A percentile compares a stretch with the other conserved stretches of the same genome.
phyloP scores from a whole-genome alignment of 2,888 invertebrate species.

The Drosophila antonietae region DNA sequence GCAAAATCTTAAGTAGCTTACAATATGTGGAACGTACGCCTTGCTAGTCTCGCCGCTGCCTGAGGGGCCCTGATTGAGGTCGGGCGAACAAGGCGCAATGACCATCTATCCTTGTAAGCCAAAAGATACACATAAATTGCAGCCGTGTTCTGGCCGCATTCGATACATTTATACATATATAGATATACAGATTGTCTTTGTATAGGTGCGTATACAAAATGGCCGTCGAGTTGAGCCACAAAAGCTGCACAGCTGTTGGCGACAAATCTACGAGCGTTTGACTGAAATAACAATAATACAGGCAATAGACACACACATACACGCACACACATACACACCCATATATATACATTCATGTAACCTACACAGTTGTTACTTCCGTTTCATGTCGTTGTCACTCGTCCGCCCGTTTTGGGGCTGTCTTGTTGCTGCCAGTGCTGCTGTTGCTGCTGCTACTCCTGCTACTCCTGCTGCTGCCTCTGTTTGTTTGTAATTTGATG shows the following conservation, averaged over 20 bases:
- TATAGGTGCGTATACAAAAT: slow-evolving; percentile 37
- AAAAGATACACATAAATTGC: slow-evolving; percentile 78
- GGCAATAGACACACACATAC: slow-evolving; percentile 25
- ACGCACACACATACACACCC: not conserved
- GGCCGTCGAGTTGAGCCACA: slow-evolving; percentile 44
- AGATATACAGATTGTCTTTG: not conserved
- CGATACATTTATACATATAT: slow-evolving; percentile 8
- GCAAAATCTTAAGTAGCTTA: slow-evolving; percentile 78
- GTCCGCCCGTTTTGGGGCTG: slow-evolving; percentile 30
- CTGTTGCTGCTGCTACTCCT: not conserved
- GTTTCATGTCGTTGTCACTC: slow-evolving; percentile 72
- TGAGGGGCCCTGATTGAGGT: slow-evolving; percentile 46
- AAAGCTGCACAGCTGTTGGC: slow-evolving; percentile 70
- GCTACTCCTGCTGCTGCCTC: slow-evolving; percentile 21
- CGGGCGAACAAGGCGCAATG: slow-evolving; percentile 49
- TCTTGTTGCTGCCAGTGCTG: slow-evolving; percentile 30
- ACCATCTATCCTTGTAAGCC: slow-evolving; percentile 74
- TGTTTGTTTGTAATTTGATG: slow-evolving; percentile 78
- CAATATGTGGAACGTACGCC: slow-evolving; percentile 58
- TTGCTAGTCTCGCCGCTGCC: slow-evolving; percentile 11
- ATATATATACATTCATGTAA: not conserved
- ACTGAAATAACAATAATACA: slow-evolving; percentile 73
- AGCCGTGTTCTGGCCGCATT: slow-evolving; percentile 44
- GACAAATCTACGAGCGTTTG: slow-evolving; percentile 74
- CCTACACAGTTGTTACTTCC: slow-evolving; percentile 72